phyloP scores from a whole-genome alignment of 2,888 invertebrate genomes.

The Pyrrhia umbra region DNA sequence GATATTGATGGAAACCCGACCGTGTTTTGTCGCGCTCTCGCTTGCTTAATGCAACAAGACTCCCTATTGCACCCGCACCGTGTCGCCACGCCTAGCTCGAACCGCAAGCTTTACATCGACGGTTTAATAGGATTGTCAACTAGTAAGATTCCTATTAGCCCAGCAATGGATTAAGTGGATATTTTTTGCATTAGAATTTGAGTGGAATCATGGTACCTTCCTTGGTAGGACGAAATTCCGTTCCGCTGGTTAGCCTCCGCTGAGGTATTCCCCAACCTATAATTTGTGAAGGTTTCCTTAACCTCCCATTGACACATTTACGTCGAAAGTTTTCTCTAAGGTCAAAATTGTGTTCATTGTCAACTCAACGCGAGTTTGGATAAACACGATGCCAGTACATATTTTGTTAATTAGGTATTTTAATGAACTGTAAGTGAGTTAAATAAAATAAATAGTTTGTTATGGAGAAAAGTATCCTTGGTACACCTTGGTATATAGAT shows the following conservation, averaged over 20 bases:
- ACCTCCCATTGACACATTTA: neutral
- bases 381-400: too few species aligned
- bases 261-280: constrained; percentile 19
- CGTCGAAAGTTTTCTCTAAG: neutral
- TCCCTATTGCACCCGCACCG: constrained; percentile 15
- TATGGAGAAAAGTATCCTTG: too few species aligned
- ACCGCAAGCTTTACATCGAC: constrained; percentile 24
- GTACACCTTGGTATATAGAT: too few species aligned
- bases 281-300: constrained; percentile 35
- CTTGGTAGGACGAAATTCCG: constrained; percentile 46
- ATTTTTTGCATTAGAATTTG: constrained; percentile 7
- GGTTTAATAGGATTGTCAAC: constrained; percentile 1
- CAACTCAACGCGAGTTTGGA: too few species aligned
- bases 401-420: too few species aligned
- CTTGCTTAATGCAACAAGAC: constrained; percentile 43
- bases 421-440: too few species aligned
- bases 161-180: constrained; percentile 35
- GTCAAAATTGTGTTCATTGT: neutral
- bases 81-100: neutral
- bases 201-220: constrained; percentile 20
- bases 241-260: constrained; percentile 50
- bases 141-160: constrained; percentile 14
- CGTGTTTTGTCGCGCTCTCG: constrained; percentile 60
- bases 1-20: constrained; percentile 63
- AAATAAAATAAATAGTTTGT: too few species aligned